Base-by-base conservation (phyloP, 2,888 invertebrate species). In the Amphipoea oculea region DNA sequence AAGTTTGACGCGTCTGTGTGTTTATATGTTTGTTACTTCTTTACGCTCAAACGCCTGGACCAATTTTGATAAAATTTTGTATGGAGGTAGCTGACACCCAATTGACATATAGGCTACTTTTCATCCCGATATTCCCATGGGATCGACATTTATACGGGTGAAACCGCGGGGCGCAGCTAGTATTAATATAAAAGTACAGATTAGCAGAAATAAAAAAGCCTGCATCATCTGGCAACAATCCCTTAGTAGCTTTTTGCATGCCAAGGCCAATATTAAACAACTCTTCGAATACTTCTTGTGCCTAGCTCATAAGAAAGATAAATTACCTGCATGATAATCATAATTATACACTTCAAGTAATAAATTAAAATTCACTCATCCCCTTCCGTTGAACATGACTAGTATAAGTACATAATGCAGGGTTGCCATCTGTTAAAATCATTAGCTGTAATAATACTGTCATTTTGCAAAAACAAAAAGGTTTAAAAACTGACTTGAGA, bases 351-450 rank as follows among this genome's bases (percentile, higher is more conserved):
- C 74, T 75, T 75, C 68, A 70, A 69, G 73, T 77, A 74, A 83
- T 89, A 88, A 84, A 89, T 88, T 84, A 88, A 87, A 82, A 88
- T 84, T 88, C 78, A 86, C 86, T 88, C 82, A 79, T 74, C 66
- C 74, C 79, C 70, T 84, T 81, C 79, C 72, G 68, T 73, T 76
- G 72, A 60, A 74, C 54, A 78, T 67, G 70, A 78, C 78, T 81
- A 85, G 81, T 82, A 81, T 72, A 83, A 83, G 83, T 77, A 77
- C 78, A 57, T 81, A 83, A 83, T 77, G 11, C 54, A 80, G 83
- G 80, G 80, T 57, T 80, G 80, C 78, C 68, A 57, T 1, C 14
- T 40, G 2, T 14, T 12, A 69, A 83, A 80, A 83, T 82, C 76
- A 83, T 83, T 76, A 68, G 45, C 62, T 68, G 60, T 40, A 36